These are phyloP conservation scores for Cecidostiba fungosa DNA, from an alignment of 2,888 invertebrate genomes.

Conservation along the genomic window DNA sequence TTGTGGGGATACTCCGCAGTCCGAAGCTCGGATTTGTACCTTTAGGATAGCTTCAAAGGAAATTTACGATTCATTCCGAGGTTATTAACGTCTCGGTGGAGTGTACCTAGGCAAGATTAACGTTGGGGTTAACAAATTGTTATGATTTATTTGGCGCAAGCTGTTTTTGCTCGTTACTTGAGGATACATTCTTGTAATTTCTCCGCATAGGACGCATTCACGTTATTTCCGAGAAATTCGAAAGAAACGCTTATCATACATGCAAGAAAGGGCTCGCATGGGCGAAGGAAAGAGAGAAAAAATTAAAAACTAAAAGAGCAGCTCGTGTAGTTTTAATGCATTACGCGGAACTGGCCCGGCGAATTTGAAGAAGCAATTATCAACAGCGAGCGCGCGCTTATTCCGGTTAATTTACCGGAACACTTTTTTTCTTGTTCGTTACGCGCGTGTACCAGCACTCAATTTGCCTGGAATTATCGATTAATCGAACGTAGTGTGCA, in stretches of 20 bases:
- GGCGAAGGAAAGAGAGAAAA: background rate
- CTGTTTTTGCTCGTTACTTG: background rate
- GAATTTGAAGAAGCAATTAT: slow-evolving; percentile 48
- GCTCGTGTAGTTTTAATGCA: slow-evolving; percentile 25
- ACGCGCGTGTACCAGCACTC: background rate
- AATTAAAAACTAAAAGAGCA: slow-evolving; percentile 26
- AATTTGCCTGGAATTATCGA: background rate
- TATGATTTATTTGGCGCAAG: background rate
- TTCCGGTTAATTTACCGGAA: slow-evolving; percentile 48
- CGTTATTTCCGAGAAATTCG: too few relatives aligned
- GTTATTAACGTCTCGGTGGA: background rate
- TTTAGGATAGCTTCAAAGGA: background rate
- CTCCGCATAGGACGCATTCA: too few relatives aligned
- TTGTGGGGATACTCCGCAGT: slow-evolving; percentile 6
- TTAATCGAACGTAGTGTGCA: too few relatives aligned
- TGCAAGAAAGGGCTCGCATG: background rate
- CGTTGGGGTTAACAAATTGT: background rate
- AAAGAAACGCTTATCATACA: background rate
- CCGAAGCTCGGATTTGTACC: slow-evolving; percentile 3
- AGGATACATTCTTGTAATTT: background rate
- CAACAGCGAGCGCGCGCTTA: slow-evolving; percentile 4
- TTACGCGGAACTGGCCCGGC: slow-evolving; percentile 25
- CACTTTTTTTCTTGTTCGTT: background rate
- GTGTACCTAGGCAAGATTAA: background rate
- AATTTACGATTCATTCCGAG: background rate